Evolutionary conservation across 1,140 invertebrate genomes (phyloP), one percentile per base, ranked within the genome.

Genomic region (Charaxes varanes): DNA sequence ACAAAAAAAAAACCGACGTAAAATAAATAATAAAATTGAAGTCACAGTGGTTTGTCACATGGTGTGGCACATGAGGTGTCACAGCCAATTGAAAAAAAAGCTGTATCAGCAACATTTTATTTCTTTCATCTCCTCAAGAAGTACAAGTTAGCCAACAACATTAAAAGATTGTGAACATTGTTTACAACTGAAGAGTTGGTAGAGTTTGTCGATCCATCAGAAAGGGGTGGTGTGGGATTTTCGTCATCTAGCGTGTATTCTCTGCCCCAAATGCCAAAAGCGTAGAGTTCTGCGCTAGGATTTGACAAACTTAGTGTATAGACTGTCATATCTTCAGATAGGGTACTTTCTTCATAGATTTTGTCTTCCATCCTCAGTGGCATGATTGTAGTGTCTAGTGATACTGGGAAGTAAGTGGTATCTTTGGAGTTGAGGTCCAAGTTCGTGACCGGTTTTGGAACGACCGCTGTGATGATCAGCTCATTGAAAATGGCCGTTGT

Each of bases 201-300:
- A n/a, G n/a, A n/a, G n/a, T n/a, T n/a, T n/a, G n/a, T n/a, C n/a
- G n/a, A n/a, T n/a, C n/a, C n/a, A 15, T 15, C 27, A 14, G 14
- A 12, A n/a, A 28, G 13, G 2, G 27, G 27, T 5, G 27, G 27
- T 28, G 27, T 7, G 0, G 42, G 51, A 2, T 62, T 53, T 27
- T 60, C 13, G 0, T 61, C 73, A 35, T 78, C 73, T 5, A 40
- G 56, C 0, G 52, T 55, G 43, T 67, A 83, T 14, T 59, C 37
- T 33, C 79, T 65, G 0, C 79, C 79, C 60, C 68, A 77, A 7
- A 84, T 24, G 8, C 56, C 70, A 41, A 83, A 77, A 6, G 50
- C 41, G 17, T 74, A 77, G 14, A 81, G 50, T 3, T 72, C 58
- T 0, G 28, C 33, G 5, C 47, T 27, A 11, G n/a, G 17, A 48